Conservation (phyloP, 2,113 vertebrate species). For the Connochaetes taurinus region DNA sequence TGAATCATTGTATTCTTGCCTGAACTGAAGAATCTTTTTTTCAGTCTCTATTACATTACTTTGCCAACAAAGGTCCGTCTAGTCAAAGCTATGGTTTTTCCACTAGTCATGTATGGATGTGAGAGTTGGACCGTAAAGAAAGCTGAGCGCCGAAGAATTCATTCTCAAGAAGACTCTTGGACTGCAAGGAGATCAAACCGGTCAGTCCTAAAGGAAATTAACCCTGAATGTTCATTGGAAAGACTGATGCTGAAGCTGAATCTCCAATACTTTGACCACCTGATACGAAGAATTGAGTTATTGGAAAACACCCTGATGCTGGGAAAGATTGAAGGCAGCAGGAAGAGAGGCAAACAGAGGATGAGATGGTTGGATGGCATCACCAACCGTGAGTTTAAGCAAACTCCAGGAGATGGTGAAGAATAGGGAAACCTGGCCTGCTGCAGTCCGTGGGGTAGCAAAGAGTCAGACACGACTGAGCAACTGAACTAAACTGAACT, state of each 20-base stretch:
- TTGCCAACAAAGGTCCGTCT: neutral
- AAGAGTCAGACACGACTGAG: neutral
- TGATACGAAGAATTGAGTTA: neutral
- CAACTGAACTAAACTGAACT: neutral
- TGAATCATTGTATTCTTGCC: neutral
- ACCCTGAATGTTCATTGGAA: neutral
- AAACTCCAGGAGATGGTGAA: neutral
- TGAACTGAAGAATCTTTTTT: neutral
- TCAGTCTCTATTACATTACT: neutral
- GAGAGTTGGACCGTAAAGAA: neutral
- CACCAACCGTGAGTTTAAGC: neutral
- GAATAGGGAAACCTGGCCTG: neutral
- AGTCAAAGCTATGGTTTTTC: neutral
- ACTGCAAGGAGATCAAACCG: neutral
- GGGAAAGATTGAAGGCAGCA: neutral
- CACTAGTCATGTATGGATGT: neutral
- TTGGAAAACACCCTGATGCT: neutral
- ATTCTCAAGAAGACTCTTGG: neutral
- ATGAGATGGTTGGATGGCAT: neutral
- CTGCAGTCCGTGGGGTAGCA: neutral
- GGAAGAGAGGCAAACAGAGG: neutral
- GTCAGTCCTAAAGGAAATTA: neutral
- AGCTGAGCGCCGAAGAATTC: neutral
- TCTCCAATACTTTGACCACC: neutral
- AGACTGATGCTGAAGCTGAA: neutral